These are phyloP conservation scores for Eucidaris tribuloides DNA, from an alignment of 35 echinoderm and acorn worm genomes.

Conservation along the genomic window DNA sequence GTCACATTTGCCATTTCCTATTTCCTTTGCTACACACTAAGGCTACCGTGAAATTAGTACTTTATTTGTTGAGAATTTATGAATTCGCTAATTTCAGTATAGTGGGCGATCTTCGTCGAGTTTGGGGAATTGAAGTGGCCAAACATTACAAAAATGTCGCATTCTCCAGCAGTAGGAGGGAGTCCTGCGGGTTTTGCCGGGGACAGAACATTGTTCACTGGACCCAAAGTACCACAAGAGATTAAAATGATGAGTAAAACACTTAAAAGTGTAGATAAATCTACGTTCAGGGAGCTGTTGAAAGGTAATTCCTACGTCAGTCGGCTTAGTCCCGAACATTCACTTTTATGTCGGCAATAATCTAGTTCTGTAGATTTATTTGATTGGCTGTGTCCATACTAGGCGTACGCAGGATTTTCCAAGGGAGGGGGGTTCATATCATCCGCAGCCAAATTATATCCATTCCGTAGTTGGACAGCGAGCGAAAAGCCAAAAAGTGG, in stretches of 20 bases:
- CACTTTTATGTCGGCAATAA: background rate
- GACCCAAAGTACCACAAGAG: conserved; percentile 39
- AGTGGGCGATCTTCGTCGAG: too few species aligned
- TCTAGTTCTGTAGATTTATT: background rate
- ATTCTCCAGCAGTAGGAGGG: background rate
- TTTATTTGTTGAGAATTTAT: too few species aligned
- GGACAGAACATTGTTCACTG: conserved; percentile 56
- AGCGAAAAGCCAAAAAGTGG: too few species aligned
- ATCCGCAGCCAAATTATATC: background rate
- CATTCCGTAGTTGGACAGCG: too few species aligned
- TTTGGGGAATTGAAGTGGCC: background rate
- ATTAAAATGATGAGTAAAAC: conserved; percentile 46
- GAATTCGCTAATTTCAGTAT: too few species aligned
- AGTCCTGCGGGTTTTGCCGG: background rate
- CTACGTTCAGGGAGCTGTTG: conserved; percentile 54
- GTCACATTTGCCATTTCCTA: too few species aligned
- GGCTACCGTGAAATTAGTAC: too few species aligned
- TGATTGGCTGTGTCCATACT: background rate
- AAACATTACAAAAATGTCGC: background rate
- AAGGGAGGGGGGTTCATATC: too few species aligned
- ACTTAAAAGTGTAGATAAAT: conserved; percentile 52
- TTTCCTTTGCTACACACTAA: too few species aligned
- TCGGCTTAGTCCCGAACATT: background rate
- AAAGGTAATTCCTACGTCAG: conserved; percentile 25
- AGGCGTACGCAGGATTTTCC: background rate